Base-by-base conservation (phyloP, 2,113 vertebrate species). In the Callipepla squamata region DNA sequence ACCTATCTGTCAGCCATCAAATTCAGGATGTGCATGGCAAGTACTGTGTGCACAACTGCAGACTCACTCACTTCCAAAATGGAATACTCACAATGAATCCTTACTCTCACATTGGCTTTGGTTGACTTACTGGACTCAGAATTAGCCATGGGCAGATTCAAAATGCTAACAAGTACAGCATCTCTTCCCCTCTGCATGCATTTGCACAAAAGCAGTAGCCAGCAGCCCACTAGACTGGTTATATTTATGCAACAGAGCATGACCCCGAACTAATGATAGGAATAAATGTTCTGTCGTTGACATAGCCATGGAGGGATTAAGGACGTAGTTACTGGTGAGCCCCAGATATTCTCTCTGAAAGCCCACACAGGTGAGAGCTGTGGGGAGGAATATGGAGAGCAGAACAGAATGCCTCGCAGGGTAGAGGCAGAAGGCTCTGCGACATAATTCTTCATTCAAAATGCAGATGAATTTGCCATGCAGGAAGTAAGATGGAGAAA, bases 401-500 rank as follows among this genome's bases (percentile, higher is more conserved):
- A 93, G 78, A 91, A 40, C 45, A 95, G 72, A 94, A 90, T 90
- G 38, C 45, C 57, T 81, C 9, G 0, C 12, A 94, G 48, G 20
- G 63, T 12, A 84, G 73, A 92, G 59, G 63, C 65, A 94, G 80
- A 87, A 83, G 32, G 75, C 73, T 86, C 4, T 36, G 74, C 87
- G 90, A 68, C 36, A 68, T 85, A 58, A 45, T 70, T 72, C 87
- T 76, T 87, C 90, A 62, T 93, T 93, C 80, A 87, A 79, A 48
- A 94, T 90, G 80, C 85, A 94, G 91, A 93, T 85, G 78, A 93
- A 53, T 47, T 48, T 51, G 47, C 70, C 68, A 76, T 61, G 67
- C 26, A 87, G 80, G 65, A 90, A 69, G 25, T 4, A 7, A 89
- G 91, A 90, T 48, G 57, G 47, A 88, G 65, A 77, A 69, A 87